A percentile compares a stretch with the other conserved stretches of the same genome.
Evolutionary conservation across 1,140 invertebrate genomes (phyloP).

Genomic region (Papilio glaucus): DNA sequence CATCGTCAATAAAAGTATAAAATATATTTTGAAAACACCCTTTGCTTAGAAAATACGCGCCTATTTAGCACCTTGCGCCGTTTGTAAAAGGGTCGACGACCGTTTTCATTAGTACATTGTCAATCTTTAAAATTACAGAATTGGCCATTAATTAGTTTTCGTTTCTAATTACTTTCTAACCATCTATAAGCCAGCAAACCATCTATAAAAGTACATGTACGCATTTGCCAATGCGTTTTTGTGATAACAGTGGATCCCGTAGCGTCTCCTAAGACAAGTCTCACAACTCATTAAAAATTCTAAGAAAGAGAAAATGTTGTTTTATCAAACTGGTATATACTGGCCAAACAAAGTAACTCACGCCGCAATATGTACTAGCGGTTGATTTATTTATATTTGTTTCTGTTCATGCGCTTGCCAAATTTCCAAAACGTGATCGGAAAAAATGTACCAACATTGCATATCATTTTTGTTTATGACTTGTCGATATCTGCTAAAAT

Average conservation of each 20-base stretch:
- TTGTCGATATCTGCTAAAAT: constrained; percentile 32
- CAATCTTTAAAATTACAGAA: too few species aligned
- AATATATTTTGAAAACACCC: not conserved
- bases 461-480: constrained; percentile 21
- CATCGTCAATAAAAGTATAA: not conserved
- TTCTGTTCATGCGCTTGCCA: constrained; percentile 17
- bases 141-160: too few species aligned
- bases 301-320: not conserved
- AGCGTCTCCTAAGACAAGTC: too few species aligned
- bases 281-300: not conserved
- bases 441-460: constrained; percentile 25
- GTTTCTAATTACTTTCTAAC: too few species aligned
- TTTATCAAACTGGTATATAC: not conserved
- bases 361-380: not conserved
- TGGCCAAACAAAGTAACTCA: not conserved
- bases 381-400: not conserved
- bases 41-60: not conserved
- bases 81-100: too few species aligned
- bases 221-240: too few species aligned
- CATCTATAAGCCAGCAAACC: too few species aligned
- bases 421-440: constrained; percentile 18
- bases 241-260: too few species aligned
- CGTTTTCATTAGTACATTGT: too few species aligned
- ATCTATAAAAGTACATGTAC: too few species aligned
- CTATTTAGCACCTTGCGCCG: too few species aligned